Conservation (phyloP, 2,797 vertebrate genomes). For the Pseudochromis fuscus region DNA sequence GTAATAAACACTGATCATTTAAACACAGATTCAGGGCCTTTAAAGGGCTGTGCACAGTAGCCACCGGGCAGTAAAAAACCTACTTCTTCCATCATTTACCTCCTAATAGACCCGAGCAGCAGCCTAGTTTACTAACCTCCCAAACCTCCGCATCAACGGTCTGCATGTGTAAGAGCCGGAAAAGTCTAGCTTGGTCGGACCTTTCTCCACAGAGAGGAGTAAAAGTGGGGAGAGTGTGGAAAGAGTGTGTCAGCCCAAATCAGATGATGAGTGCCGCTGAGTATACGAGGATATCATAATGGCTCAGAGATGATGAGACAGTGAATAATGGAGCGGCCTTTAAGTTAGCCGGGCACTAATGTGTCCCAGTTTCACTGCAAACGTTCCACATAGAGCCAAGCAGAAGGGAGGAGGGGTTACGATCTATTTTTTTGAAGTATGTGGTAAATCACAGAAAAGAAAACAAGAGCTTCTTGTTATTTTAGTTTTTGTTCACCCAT, state of each 20-base stretch:
- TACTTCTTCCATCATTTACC: constrained; percentile 41
- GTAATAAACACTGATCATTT: constrained; percentile 47
- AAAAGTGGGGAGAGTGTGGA: constrained; percentile 40
- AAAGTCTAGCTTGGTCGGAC: constrained; percentile 13
- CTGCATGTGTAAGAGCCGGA: constrained; percentile 36
- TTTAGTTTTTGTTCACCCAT: too few species aligned
- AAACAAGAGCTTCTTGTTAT: background rate
- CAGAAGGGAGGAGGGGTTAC: background rate
- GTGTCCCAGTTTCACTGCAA: constrained; percentile 53
- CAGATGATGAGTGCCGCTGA: constrained; percentile 54
- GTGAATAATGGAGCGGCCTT: constrained; percentile 51
- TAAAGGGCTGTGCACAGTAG: constrained; percentile 59
- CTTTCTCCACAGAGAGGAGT: constrained; percentile 30
- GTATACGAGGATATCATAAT: constrained; percentile 49
- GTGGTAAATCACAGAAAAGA: background rate
- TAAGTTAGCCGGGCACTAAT: constrained; percentile 43
- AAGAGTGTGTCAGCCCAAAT: constrained; percentile 42
- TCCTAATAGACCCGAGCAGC: constrained; percentile 39
- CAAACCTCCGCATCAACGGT: constrained; percentile 32
- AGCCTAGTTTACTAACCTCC: constrained; percentile 56
- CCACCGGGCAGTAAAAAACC: constrained; percentile 62
- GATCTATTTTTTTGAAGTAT: background rate
- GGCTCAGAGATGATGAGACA: constrained; percentile 51
- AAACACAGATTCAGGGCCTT: constrained; percentile 31
- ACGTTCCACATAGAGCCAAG: constrained; percentile 24